These are phyloP conservation scores for Sebastes nivosus DNA, from an alignment of 2,797 vertebrate species.

Conservation along the genomic window DNA sequence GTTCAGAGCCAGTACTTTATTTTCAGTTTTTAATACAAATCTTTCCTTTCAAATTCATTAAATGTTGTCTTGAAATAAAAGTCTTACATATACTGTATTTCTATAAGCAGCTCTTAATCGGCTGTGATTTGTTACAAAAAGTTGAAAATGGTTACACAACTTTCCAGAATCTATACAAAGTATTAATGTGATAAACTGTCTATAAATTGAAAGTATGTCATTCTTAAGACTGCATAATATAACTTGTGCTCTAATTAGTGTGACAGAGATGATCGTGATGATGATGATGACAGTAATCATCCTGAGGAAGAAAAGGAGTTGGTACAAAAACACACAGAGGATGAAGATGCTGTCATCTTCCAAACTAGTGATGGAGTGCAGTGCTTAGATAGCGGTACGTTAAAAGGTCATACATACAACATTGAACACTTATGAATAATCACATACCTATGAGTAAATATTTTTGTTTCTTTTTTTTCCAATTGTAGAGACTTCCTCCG, in stretches of 20 bases:
- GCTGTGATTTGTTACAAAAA: neutral
- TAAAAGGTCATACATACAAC: neutral
- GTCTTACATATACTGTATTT: neutral
- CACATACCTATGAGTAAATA: neutral
- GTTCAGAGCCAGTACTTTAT: neutral
- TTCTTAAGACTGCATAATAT: neutral
- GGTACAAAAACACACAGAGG: conserved; percentile 53
- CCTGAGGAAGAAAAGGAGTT: conserved; percentile 35
- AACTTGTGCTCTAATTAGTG: conserved; percentile 41
- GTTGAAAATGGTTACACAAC: neutral
- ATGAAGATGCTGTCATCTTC: conserved; percentile 57
- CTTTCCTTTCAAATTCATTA: neutral
- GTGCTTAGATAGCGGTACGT: conserved; percentile 82
- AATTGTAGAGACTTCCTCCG: conserved; percentile 78
- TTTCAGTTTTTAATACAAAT: neutral
- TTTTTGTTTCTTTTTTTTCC: conserved; percentile 40
- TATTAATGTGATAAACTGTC: neutral
- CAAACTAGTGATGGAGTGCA: conserved; percentile 76
- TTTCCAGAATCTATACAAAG: neutral
- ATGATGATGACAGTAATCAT: neutral
- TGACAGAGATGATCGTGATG: conserved; percentile 34
- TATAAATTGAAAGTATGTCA: neutral
- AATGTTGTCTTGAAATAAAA: neutral
- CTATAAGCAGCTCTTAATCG: neutral
- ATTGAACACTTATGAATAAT: neutral